These are phyloP conservation scores for Neocrepidodera transversa DNA, from an alignment of 2,888 invertebrate genomes.

Conservation along the genomic window DNA sequence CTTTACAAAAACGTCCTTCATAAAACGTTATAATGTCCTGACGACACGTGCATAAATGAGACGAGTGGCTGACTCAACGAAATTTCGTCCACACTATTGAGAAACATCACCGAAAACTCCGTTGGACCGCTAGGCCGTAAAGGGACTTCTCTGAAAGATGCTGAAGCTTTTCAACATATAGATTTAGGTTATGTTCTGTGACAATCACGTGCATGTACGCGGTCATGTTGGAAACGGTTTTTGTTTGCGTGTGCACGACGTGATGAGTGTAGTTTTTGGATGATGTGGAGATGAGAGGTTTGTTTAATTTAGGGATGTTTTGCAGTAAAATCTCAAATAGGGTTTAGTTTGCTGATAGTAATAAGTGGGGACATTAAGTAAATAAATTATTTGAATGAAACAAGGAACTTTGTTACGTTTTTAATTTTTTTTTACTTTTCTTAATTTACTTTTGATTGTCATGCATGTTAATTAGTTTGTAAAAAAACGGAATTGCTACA, in stretches of 20 bases:
- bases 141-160: slow-evolving; percentile 51
- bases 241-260: slow-evolving; percentile 19
- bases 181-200: slow-evolving; percentile 51
- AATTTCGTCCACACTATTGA: slow-evolving; percentile 25
- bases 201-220: slow-evolving; percentile 43
- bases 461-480: no score
- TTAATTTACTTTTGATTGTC: no score
- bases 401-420: no score
- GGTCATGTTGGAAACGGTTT: slow-evolving; percentile 28
- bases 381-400: no score
- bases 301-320: no score
- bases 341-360: no score
- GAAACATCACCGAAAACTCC: slow-evolving; percentile 19
- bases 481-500: no score
- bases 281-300: no score
- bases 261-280: neutral
- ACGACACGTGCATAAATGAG: slow-evolving; percentile 45
- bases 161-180: slow-evolving; percentile 50
- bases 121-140: slow-evolving; percentile 46
- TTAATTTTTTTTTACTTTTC: no score
- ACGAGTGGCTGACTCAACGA: slow-evolving; percentile 29
- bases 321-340: no score
- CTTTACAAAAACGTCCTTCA: slow-evolving; percentile 50
- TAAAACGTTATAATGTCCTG: slow-evolving; percentile 51
- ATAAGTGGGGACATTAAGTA: no score